Evolutionary conservation across 2,113 vertebrate species (phyloP), one percentile per base, ranked within the genome.

Genomic region (Sylvietta virens): DNA sequence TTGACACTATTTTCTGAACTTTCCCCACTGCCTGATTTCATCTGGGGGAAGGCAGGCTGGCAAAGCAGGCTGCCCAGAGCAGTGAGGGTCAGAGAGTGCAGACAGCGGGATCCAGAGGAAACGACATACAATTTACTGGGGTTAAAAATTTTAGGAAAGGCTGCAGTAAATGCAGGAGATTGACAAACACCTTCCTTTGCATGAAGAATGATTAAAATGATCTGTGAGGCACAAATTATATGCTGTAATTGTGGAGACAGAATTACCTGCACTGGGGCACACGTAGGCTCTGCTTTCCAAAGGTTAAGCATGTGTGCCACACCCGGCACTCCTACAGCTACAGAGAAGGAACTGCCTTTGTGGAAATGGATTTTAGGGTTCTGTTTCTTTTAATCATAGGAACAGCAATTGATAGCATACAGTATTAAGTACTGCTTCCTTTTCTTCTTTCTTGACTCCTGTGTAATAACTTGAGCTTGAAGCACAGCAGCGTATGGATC

Each of bases 11-110:
- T 60, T 40, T 47, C n/a, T 44, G 44, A 90, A 56, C 37, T 53
- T 82, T 35, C 2, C 13, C 11, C 5, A 5, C 19, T 0, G 0
- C 7, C 51, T 0, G 0, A 33, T 78, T 78, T 84, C 28, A 35
- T 24, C 22, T 42, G 6, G 27, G 16, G 27, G 6, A 78, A 58
- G 3, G 7, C 11, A 28, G 47, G 20, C 12, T 57, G 31, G 45
- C 44, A 42, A 31, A 58, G 10, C 26, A 12, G 15, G 31, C 35
- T 80, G 24, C 23, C 30, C 23, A 35, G 56, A 53, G 35, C 15
- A n/a, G 9, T 50, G 53, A 74, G 9, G 27, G 22, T 23, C 28
- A 58, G 35, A 48, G 19, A 73, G 28, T 1, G 7, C 27, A 66
- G 39, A 83, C 9, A 26, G 31, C 39, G 12, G 20, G 16, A n/a